A percentile compares a stretch with the other conserved stretches of the same genome.
Conservation (phyloP, 37 sponge, comb jelly and placozoan genomes). For the Ephydatia muelleri region DNA sequence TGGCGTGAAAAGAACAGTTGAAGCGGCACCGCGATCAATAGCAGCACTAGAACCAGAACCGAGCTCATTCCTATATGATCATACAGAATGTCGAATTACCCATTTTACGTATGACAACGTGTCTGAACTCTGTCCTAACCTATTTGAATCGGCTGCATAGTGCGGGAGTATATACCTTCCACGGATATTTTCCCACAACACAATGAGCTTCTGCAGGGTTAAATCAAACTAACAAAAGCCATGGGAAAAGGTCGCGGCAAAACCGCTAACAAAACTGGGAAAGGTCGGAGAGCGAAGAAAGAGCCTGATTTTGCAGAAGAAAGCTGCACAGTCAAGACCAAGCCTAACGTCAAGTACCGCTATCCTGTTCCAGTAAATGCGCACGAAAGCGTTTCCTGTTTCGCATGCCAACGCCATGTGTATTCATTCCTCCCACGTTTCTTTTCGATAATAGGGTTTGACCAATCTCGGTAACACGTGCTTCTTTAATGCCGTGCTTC, state of each 20-base stretch:
- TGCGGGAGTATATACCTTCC: not conserved
- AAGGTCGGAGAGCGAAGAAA: not conserved
- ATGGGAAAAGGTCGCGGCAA: not conserved
- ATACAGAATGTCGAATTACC: no score
- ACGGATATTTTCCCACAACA: no score
- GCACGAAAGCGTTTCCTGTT: no score
- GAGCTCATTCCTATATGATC: conserved; percentile 51
- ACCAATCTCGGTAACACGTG: conserved; percentile 86
- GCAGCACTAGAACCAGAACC: conserved; percentile 45
- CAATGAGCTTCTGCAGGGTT: no score
- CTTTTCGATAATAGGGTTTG: conserved; percentile 56
- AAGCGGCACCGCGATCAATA: conserved; percentile 59
- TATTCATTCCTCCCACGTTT: not conserved
- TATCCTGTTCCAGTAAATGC: conserved; percentile 17
- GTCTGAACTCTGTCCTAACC: not conserved
- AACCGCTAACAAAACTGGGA: not conserved
- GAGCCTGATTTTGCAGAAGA: no score
- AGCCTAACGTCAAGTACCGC: not conserved
- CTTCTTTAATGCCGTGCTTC: conserved; percentile 88
- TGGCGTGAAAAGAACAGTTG: conserved; percentile 59
- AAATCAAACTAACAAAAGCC: no score
- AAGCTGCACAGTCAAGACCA: no score
- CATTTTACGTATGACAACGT: no score
- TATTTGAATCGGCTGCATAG: conserved; percentile 8
- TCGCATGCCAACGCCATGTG: no score